These are phyloP conservation scores for Pelobates fuscus DNA, from an alignment of 2,113 vertebrate genomes.

Conservation along the genomic window DNA sequence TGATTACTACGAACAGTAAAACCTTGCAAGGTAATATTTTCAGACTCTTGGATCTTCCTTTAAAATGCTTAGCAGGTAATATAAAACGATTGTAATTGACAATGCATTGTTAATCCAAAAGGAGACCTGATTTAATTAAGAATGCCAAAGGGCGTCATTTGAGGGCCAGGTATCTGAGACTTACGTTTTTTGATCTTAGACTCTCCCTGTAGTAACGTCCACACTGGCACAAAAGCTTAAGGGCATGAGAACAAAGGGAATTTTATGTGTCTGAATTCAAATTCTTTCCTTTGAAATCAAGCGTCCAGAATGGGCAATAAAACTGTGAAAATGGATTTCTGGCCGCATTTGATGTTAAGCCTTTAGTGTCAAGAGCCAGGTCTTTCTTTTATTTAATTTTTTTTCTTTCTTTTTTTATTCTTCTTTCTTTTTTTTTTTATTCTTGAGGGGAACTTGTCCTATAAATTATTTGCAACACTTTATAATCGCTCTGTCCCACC, in stretches of 20 bases:
- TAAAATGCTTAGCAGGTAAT: slow-evolving; percentile 77
- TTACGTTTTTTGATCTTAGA: slow-evolving; percentile 81
- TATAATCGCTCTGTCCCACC: slow-evolving; percentile 50
- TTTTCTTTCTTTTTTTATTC: slow-evolving; percentile 52
- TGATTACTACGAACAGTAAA: slow-evolving; percentile 6
- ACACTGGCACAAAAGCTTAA: slow-evolving; percentile 88
- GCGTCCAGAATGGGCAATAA: slow-evolving; percentile 87
- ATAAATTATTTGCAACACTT: slow-evolving; percentile 66
- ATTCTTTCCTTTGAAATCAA: slow-evolving; percentile 88
- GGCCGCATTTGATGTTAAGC: slow-evolving; percentile 95
- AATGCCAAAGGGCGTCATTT: slow-evolving; percentile 89
- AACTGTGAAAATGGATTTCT: slow-evolving; percentile 93
- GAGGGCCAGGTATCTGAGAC: slow-evolving; percentile 81
- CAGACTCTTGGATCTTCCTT: slow-evolving; percentile 38
- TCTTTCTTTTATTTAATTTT: slow-evolving; percentile 57
- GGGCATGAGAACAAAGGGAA: slow-evolving; percentile 93
- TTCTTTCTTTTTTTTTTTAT: slow-evolving; percentile 57
- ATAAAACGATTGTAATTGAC: slow-evolving; percentile 93
- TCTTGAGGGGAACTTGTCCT: slow-evolving; percentile 67
- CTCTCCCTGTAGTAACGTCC: slow-evolving; percentile 82
- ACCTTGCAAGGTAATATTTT: slow-evolving; percentile 33
- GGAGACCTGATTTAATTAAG: slow-evolving; percentile 86
- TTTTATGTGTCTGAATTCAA: slow-evolving; percentile 82
- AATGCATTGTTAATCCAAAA: slow-evolving; percentile 76
- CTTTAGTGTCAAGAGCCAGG: slow-evolving; percentile 86